phyloP scores from a whole-genome alignment of 1,140 invertebrate genomes.

The Tetragnatha versicolor region DNA sequence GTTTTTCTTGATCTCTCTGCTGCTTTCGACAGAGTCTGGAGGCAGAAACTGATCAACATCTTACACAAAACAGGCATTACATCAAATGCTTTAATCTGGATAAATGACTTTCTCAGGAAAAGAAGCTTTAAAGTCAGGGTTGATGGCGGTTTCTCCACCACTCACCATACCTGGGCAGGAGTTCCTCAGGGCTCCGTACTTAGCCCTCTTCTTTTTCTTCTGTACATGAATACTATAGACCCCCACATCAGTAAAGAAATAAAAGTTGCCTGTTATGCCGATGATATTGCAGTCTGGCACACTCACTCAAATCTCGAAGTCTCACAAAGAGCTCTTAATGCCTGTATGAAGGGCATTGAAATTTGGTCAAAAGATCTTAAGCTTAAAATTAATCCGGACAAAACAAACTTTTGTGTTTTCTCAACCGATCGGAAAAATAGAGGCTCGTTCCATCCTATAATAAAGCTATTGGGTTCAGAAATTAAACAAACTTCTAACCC shows the following conservation, averaged over 20 bases:
- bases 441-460: not conserved
- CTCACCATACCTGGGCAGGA: constrained; percentile 4
- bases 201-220: constrained; percentile 4
- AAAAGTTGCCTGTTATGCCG: not conserved
- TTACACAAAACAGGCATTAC: not conserved
- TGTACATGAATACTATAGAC: not conserved
- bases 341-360: constrained; percentile 7
- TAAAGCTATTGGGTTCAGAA: not conserved
- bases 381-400: constrained; percentile 7
- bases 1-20: not conserved
- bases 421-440: not conserved
- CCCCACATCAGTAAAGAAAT: not conserved
- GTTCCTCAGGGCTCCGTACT: constrained; percentile 7
- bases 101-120: not conserved
- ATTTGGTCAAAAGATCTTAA: not conserved
- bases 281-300: not conserved
- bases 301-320: not conserved
- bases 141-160: not conserved
- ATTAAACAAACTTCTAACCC: constrained; percentile 2
- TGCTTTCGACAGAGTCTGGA: not conserved
- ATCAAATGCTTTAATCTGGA: not conserved
- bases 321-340: not conserved
- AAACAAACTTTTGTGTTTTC: not conserved
- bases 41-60: not conserved
- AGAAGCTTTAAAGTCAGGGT: not conserved